Conservation (phyloP, 2,113 vertebrate species). For the Donacobius atricapilla region DNA sequence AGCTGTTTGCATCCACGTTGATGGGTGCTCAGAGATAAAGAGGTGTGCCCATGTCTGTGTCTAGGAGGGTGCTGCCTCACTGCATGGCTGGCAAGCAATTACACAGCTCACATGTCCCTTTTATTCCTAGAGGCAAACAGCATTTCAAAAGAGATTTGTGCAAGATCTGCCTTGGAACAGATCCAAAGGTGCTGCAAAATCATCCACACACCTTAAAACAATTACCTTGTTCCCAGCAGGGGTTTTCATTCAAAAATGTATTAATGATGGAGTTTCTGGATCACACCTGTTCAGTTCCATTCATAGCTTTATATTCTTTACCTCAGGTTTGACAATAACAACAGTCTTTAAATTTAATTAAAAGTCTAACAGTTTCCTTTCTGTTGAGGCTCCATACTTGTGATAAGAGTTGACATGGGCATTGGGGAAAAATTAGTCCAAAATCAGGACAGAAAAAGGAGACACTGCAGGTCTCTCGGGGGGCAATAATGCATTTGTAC, state of each 20-base stretch:
- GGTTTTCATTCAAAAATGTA: background rate
- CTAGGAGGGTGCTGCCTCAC: background rate
- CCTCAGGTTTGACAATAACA: background rate
- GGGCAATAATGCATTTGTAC: background rate
- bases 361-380: background rate
- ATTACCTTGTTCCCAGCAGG: background rate
- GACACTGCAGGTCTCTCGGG: background rate
- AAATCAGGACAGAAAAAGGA: background rate
- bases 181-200: background rate
- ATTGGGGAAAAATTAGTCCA: background rate
- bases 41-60: conserved; percentile 43
- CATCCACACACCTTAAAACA: background rate
- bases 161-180: background rate
- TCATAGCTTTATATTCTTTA: background rate
- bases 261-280: background rate
- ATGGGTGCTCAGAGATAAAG: conserved; percentile 43
- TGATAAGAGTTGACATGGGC: background rate
- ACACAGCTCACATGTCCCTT: background rate
- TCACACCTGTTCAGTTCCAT: background rate
- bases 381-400: background rate
- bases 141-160: conserved; percentile 4
- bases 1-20: conserved; percentile 51
- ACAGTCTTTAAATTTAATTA: background rate
- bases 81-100: background rate
- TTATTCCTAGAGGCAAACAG: background rate